Evolutionary conservation across 2,797 vertebrate species (phyloP).

Genomic region (Dallia pectoralis): DNA sequence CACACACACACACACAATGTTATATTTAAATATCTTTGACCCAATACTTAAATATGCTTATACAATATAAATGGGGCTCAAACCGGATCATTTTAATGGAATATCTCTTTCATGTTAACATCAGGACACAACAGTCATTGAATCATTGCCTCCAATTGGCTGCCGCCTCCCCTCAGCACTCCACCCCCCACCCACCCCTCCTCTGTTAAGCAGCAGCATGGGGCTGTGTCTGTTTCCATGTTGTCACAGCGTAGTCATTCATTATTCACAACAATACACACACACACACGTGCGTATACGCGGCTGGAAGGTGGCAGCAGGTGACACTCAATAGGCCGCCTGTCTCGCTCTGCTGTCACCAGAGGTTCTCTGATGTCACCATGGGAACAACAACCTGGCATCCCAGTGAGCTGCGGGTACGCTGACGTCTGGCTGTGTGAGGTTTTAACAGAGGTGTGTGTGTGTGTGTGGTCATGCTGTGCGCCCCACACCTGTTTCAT

Average conservation of each 20-base stretch:
- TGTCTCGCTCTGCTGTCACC: slow-evolving; percentile 1
- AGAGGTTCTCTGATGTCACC: neutral
- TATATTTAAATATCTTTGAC: too few species aligned
- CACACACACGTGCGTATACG: neutral
- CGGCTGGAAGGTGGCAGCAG: slow-evolving; percentile 3
- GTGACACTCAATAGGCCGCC: neutral
- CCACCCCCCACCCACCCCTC: slow-evolving; percentile 7
- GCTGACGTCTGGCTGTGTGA: neutral
- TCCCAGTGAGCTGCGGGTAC: slow-evolving; percentile 37
- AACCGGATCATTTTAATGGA: too few species aligned
- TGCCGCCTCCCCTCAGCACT: neutral
- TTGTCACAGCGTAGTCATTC: slow-evolving; percentile 43
- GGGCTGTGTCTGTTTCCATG: slow-evolving; percentile 44
- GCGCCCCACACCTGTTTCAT: slow-evolving; percentile 63
- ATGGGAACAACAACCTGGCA: neutral
- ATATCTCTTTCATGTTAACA: slow-evolving; percentile 25
- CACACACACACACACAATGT: too few species aligned
- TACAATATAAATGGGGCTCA: too few species aligned
- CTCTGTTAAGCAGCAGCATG: slow-evolving; percentile 33
- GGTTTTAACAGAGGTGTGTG: neutral
- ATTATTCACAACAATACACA: slow-evolving; percentile 62
- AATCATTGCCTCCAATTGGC: neutral
- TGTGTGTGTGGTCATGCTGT: slow-evolving; percentile 33
- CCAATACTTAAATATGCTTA: too few species aligned
- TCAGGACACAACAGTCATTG: neutral